Base-by-base conservation (phyloP, 2,888 invertebrate species). In the Lasioglossum malachurum region DNA sequence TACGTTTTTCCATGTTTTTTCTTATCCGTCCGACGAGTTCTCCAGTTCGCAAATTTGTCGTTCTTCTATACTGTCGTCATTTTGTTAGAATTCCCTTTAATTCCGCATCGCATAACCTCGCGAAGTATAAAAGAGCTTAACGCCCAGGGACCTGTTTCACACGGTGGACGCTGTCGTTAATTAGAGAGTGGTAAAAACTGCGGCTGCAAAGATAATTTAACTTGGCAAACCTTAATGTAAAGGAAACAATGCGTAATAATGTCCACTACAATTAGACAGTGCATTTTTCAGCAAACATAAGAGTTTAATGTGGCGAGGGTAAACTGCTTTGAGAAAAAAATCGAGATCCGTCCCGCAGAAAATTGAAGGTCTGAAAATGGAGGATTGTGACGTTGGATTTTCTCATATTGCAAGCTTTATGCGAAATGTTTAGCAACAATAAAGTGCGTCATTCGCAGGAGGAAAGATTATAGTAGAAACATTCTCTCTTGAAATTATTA, bases 121-220 rank as follows among this genome's bases (percentile, higher is more conserved):
- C 80, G 78, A 74, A 75, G 82, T 74, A 86, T 88, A 87, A 88
- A 87, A 84, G 80, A 86, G 88, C 88, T 90, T 90, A 91, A 84
- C 86, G 82, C 84, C 82, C 86, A 80, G 74, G 75, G 85, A 75
- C 83, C 71, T 57, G 75, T 79, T 85, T 82, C 80, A 73, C 82
- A 46, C 78, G 80, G 75, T 83, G 60, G 83, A 76, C 79, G 75
- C 82, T 85, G 88, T 88, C 84, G 88, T 90, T 90, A 90, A 90
- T 90, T 90, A 88, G 83, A 90, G 90, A 86, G 87, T 75, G 80
- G 83, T 88, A 89, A 90, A 90, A 90, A 90, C 80, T 90, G 83
- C 71, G 87, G 83, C 84, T 79, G 82, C 84, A 80, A 90, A 85
- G 88, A 90, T 86, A 87, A 84, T 78, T 80, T 75, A 75, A 77